A percentile compares a stretch with the other conserved stretches of the same genome.
These are phyloP conservation scores for Phasianus colchicus DNA, from an alignment of 2,113 vertebrate species.

Conservation along the genomic window DNA sequence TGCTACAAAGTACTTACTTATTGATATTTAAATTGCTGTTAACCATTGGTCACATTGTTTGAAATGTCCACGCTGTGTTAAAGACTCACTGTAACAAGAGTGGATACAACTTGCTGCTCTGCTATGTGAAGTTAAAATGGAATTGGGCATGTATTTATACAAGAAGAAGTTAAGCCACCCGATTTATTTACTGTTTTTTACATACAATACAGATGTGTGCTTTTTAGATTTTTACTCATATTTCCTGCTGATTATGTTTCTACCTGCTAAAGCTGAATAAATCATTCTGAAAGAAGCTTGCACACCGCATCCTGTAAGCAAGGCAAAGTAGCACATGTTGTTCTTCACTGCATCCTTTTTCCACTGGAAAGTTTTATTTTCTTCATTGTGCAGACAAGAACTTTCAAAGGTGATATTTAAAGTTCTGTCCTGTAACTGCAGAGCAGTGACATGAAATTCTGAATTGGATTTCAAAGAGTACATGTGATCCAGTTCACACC, in stretches of 20 bases:
- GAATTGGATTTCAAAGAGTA: neutral
- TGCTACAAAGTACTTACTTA: neutral
- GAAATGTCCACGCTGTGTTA: neutral
- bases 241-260: neutral
- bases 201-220: neutral
- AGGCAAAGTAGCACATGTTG: neutral
- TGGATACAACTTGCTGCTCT: neutral
- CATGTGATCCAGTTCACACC: neutral
- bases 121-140: neutral
- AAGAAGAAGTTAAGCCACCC: neutral
- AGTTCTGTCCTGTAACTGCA: neutral
- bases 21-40: slow-evolving; percentile 16
- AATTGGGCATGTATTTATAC: neutral
- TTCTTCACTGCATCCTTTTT: neutral
- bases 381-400: neutral
- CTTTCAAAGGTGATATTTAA: neutral
- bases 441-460: neutral
- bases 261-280: neutral
- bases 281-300: neutral
- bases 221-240: neutral
- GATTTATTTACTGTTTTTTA: neutral
- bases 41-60: neutral
- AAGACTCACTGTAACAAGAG: neutral
- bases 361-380: neutral
- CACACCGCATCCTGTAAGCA: neutral